Conservation (phyloP, 1,140 invertebrate species). For the Eurytemora carolleeae region DNA sequence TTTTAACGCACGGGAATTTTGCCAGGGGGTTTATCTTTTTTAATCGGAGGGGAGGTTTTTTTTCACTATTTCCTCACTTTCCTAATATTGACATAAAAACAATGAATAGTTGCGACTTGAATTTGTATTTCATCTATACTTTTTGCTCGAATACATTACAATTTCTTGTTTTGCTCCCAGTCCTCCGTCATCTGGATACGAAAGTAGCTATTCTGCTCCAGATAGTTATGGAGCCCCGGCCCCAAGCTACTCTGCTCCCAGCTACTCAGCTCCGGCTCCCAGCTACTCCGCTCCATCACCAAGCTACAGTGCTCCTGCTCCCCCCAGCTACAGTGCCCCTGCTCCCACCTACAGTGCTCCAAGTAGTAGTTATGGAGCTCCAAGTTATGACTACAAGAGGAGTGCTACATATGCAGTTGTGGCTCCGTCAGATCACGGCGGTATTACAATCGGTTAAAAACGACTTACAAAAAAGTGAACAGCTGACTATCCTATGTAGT, state of each 20-base stretch:
- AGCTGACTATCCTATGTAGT: no score
- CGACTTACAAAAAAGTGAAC: background rate
- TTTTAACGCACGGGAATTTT: background rate
- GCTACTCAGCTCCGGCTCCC: background rate
- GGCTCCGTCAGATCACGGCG: background rate
- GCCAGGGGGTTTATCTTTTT: no score
- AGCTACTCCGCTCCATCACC: background rate
- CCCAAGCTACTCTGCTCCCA: no score
- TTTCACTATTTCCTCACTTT: background rate
- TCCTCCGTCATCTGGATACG: background rate
- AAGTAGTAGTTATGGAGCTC: background rate
- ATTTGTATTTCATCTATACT: background rate
- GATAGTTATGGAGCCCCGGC: background rate
- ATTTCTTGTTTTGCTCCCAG: background rate
- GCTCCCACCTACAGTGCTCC: background rate
- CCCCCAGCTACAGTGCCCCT: background rate
- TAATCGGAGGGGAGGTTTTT: no score
- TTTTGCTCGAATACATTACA: background rate
- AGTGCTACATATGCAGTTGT: background rate
- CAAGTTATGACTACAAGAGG: background rate
- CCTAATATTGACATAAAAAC: background rate
- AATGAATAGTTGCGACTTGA: no score
- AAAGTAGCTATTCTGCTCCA: background rate
- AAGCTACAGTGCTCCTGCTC: background rate
- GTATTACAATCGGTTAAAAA: no score